Conservation (phyloP, 2,888 invertebrate species). For the Apodemia hepburni region DNA sequence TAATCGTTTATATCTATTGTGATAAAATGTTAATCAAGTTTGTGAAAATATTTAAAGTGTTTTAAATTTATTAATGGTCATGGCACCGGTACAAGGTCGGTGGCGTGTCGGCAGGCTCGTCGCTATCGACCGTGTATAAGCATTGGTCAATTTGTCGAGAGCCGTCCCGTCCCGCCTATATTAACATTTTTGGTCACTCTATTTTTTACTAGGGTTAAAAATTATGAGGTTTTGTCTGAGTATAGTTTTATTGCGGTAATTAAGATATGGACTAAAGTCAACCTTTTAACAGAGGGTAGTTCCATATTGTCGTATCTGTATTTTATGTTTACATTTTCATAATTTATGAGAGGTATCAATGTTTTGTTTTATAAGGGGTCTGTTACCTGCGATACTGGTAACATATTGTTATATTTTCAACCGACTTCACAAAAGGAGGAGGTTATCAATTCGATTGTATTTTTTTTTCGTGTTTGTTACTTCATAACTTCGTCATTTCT, state of each 20-base stretch:
- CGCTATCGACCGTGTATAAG: conserved; percentile 52
- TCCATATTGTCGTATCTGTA: conserved; percentile 36
- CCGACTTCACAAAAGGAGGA: too few relatives aligned
- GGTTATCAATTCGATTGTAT: too few relatives aligned
- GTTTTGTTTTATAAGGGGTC: conserved; percentile 5
- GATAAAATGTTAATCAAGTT: background rate
- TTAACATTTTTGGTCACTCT: conserved; percentile 58
- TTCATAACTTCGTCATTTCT: too few relatives aligned
- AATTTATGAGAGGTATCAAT: conserved; percentile 13
- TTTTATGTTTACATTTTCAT: conserved; percentile 12
- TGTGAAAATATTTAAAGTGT: conserved; percentile 2
- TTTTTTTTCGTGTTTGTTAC: too few relatives aligned
- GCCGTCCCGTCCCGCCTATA: conserved; percentile 52
- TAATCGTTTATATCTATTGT: background rate
- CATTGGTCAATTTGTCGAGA: conserved; percentile 63
- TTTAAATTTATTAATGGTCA: conserved; percentile 2
- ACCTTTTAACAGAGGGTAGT: conserved; percentile 59
- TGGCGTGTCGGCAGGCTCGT: conserved; percentile 18
- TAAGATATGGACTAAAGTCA: conserved; percentile 67
- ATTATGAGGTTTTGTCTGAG: conserved; percentile 64
- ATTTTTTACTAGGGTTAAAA: conserved; percentile 58
- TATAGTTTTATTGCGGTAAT: conserved; percentile 73
- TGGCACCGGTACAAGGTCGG: background rate
- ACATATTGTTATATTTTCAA: background rate
- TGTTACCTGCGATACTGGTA: background rate